Base-by-base conservation (phyloP, 2,888 invertebrate genomes). In the Mactromeris polynyma region DNA sequence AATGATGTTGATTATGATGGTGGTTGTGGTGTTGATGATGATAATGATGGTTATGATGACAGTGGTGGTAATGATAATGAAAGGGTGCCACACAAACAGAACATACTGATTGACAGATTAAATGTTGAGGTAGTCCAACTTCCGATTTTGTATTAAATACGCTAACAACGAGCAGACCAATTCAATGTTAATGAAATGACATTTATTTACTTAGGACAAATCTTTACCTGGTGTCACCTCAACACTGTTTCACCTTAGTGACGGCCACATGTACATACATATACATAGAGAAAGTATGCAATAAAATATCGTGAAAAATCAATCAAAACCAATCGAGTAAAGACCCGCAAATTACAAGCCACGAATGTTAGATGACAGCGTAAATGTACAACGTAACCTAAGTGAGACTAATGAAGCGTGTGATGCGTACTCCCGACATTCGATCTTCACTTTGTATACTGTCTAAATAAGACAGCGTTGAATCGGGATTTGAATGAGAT, bases 291-390 rank as follows among this genome's bases (percentile, higher is more conserved):
- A 73, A 73, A 73, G 73, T 36, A 36, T 17, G 73, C 73, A 33
- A 73, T 73, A 36, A 73, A 58, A 58, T 58, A 26, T 58, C n/a
- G 7, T 21, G 58, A 58, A 58, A 73, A 73, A 73, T 73, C 73
- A 36, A 73, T 73, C 73, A 36, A 7, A 33, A 36, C 19, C 36
- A 73, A 73, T 73, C 73, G 73, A 73, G 36, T 73, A 33, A 73
- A 33, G 36, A 19, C 73, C 33, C 19, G 73, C 36, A 73, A 33
- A 73, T 73, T 33, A 36, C 73, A 36, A 33, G 17, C 33, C 73
- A 26, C 73, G 33, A 58, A 7, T 58, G 7, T 7, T 26, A 31
- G 14, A 33, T 19, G 73, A 73, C 73, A 36, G 31, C 36, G 0
- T n/a, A 11, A 73, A 21, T 4, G 31, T 36, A 73, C 33, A 19